A percentile compares a stretch with the other conserved stretches of the same genome.
phyloP scores from a whole-genome alignment of 1,140 invertebrate species.

The Drosophila micromelanica region DNA sequence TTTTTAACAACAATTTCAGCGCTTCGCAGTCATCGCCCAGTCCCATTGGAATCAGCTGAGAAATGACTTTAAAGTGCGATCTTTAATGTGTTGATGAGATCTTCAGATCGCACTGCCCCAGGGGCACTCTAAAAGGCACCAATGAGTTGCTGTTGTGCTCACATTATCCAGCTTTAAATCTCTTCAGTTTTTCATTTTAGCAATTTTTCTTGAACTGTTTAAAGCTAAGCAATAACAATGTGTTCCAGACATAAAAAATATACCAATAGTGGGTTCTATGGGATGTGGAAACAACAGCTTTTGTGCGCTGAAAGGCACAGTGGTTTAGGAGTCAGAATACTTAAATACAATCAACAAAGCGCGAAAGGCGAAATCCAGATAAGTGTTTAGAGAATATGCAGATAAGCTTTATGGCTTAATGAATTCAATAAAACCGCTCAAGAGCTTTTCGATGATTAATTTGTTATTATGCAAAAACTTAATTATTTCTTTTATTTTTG shows the following conservation, averaged over 20 bases:
- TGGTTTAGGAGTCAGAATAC: neutral
- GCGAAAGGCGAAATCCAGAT: neutral
- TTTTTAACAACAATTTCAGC: slow-evolving; percentile 37
- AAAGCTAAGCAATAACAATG: slow-evolving; percentile 69
- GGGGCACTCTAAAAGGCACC: slow-evolving; percentile 10
- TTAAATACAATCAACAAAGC: neutral
- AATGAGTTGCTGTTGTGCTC: slow-evolving; percentile 15
- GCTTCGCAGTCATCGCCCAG: neutral
- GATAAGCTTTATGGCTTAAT: too few species aligned
- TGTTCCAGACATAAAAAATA: slow-evolving; percentile 50
- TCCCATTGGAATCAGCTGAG: slow-evolving; percentile 4
- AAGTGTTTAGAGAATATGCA: too few species aligned
- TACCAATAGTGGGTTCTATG: slow-evolving; percentile 51
- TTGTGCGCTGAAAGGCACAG: slow-evolving; percentile 21
- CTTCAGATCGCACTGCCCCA: slow-evolving; percentile 1
- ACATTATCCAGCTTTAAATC: slow-evolving; percentile 33
- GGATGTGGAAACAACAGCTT: slow-evolving; percentile 18
- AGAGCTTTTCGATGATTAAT: too few species aligned
- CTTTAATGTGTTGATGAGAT: slow-evolving; percentile 19
- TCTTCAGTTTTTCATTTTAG: slow-evolving; percentile 2
- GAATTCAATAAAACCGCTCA: too few species aligned
- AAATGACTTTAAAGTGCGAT: slow-evolving; percentile 37
- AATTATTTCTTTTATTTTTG: too few species aligned
- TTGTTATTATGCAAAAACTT: too few species aligned
- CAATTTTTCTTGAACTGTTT: slow-evolving; percentile 54